Percentiles rank a stretch among this genome's conserved stretches.
These are phyloP conservation scores for Trypoxylon attenuatum DNA, from an alignment of 2,888 invertebrate genomes.

Conservation along the genomic window DNA sequence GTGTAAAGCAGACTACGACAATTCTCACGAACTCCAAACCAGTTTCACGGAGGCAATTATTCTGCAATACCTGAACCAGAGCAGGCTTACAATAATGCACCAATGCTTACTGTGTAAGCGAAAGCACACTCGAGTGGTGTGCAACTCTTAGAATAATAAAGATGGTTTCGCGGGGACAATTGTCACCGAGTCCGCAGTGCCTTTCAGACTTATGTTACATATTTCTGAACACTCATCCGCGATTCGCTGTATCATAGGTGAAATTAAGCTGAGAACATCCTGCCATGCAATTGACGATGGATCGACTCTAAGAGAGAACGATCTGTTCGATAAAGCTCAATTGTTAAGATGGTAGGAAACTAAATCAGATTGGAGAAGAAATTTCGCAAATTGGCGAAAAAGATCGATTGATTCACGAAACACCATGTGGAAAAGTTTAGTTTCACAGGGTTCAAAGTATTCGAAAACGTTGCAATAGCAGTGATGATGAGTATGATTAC, in stretches of 20 bases:
- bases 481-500: no score
- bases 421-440: no score
- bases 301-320: no score
- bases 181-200: not conserved
- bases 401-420: no score
- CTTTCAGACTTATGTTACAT: constrained; percentile 14
- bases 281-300: no score
- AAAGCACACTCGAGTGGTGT: constrained; percentile 26
- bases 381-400: no score
- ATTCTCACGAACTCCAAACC: not conserved
- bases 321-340: no score
- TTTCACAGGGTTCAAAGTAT: no score
- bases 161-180: constrained; percentile 18
- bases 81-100: constrained; percentile 28
- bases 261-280: no score
- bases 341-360: no score
- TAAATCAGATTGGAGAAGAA: no score
- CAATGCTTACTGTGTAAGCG: constrained; percentile 62
- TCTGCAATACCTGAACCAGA: not conserved
- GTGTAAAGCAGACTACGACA: not conserved
- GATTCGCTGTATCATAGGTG: not conserved
- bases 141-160: constrained; percentile 9
- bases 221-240: constrained; percentile 1
- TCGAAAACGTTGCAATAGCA: no score
- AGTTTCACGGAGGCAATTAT: not conserved